Evolutionary conservation across 2,113 vertebrate genomes (phyloP).

Genomic region (Platysteira castanea): DNA sequence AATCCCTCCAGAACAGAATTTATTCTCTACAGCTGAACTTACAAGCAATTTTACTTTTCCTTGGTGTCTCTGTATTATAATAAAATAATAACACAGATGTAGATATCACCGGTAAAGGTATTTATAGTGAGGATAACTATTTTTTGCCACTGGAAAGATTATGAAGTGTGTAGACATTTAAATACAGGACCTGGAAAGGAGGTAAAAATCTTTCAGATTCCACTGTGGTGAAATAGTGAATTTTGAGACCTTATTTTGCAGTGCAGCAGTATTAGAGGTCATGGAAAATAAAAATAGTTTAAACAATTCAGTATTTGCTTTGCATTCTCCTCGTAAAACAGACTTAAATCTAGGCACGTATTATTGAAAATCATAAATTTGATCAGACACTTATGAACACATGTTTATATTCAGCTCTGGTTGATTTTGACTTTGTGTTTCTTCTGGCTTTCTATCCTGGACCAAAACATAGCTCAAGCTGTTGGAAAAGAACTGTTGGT

Average conservation of each 20-base stretch:
- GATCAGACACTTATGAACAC: not conserved
- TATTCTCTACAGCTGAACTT: not conserved
- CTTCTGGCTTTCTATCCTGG: not conserved
- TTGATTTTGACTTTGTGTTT: not conserved
- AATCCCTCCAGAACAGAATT: not conserved
- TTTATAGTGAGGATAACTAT: not conserved
- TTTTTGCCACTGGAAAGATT: not conserved
- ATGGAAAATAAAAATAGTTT: constrained; percentile 6
- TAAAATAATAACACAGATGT: not conserved
- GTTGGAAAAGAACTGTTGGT: not conserved
- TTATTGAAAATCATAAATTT: not conserved
- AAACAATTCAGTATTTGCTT: constrained; percentile 7
- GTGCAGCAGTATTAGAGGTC: not conserved
- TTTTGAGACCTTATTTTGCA: constrained; percentile 3
- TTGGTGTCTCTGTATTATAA: not conserved
- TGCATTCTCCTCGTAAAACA: not conserved
- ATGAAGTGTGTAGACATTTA: not conserved
- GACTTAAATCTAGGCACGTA: not conserved
- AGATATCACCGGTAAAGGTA: not conserved
- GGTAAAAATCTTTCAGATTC: not conserved
- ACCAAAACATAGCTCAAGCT: not conserved
- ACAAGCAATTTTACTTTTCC: not conserved
- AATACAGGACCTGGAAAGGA: not conserved
- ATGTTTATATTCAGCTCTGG: not conserved
- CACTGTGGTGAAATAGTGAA: not conserved